A percentile compares a stretch with the other conserved stretches of the same genome.
phyloP scores from a whole-genome alignment of 2,888 invertebrate genomes.

The Geophilus truncorum region DNA sequence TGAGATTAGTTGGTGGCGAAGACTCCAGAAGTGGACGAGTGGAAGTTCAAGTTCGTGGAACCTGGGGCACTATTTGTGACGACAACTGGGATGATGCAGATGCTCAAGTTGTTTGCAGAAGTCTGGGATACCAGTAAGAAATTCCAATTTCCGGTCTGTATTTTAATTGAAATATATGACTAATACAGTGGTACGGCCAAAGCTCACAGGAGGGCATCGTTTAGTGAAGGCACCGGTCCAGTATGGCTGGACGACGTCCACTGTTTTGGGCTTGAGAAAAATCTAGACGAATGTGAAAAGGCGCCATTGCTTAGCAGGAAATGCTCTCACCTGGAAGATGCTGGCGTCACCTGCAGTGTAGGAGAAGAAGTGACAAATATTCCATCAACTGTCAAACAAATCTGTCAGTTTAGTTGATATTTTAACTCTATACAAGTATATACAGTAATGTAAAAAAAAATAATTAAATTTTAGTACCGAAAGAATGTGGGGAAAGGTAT shows the following conservation, averaged over 20 bases:
- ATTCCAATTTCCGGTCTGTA: background rate
- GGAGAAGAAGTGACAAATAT: background rate
- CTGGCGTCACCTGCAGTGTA: constrained; percentile 54
- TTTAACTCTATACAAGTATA: too few species aligned
- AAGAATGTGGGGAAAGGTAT: background rate
- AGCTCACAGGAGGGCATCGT: constrained; percentile 45
- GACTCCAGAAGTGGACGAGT: constrained; percentile 59
- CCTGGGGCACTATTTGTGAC: constrained; percentile 74
- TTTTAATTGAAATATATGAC: background rate
- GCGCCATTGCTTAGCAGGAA: constrained; percentile 65
- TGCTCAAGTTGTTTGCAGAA: constrained; percentile 54
- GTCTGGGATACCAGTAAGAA: constrained; percentile 47
- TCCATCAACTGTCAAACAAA: background rate
- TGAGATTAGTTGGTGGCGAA: constrained; percentile 59
- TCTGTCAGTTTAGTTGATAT: background rate
- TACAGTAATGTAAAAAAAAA: too few species aligned
- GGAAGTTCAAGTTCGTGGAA: constrained; percentile 62
- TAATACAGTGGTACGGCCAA: constrained; percentile 38
- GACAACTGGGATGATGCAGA: constrained; percentile 65
- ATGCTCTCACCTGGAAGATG: constrained; percentile 69
- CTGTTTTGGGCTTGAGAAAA: constrained; percentile 58
- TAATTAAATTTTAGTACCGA: background rate
- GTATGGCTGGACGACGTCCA: constrained; percentile 67
- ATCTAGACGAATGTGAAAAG: constrained; percentile 60
- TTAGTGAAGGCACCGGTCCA: constrained; percentile 57